Conservation (phyloP, 2,888 invertebrate species). For the Eupithecia vulgata region DNA sequence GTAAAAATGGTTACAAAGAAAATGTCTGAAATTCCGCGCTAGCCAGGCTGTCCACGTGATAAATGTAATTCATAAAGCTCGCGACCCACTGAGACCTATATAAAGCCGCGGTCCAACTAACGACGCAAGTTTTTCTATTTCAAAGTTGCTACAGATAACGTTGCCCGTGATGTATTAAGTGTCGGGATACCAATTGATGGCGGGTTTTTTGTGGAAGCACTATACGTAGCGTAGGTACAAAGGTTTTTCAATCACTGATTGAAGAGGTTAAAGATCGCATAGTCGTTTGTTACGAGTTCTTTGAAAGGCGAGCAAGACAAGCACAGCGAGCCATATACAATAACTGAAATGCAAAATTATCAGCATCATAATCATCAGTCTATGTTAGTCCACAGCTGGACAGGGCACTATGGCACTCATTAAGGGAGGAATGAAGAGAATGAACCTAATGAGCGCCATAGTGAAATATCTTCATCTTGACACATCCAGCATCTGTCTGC, state of each 20-base stretch:
- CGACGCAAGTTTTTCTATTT: conserved; percentile 71
- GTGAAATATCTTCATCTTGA: no score
- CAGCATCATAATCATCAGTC: no score
- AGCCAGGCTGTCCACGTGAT: conserved; percentile 15
- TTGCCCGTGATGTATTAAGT: conserved; percentile 47
- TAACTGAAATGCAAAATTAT: background rate
- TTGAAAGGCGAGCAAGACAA: background rate
- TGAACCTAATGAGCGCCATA: no score
- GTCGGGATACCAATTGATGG: conserved; percentile 42
- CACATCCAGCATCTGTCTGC: no score
- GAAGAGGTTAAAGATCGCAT: background rate
- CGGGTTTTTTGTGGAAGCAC: conserved; percentile 5
- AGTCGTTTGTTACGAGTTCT: conserved; percentile 1
- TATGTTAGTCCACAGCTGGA: no score
- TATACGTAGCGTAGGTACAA: background rate
- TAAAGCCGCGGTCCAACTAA: conserved; percentile 58
- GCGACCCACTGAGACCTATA: conserved; percentile 36
- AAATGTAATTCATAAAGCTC: conserved; percentile 35
- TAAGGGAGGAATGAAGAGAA: no score
- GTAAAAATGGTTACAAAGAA: background rate
- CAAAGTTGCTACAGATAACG: conserved; percentile 52
- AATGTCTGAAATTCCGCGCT: background rate
- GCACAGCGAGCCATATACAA: background rate
- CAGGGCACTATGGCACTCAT: no score
- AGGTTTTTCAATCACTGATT: background rate